A percentile compares a stretch with the other conserved stretches of the same genome.
Conservation (phyloP, 2,797 vertebrate genomes). For the Corythornis leucogaster region DNA sequence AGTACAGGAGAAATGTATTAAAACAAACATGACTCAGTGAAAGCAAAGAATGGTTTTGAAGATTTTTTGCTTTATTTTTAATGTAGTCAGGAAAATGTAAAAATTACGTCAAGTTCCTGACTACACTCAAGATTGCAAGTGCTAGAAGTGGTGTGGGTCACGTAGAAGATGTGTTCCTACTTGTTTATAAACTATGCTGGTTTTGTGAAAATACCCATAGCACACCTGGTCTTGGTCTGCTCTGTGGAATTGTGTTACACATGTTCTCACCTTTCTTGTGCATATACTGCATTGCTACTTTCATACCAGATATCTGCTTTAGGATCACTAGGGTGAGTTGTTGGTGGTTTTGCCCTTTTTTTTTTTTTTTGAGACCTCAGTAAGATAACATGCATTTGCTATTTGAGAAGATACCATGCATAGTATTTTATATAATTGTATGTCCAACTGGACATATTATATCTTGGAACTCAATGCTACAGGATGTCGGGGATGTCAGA, state of each 20-base stretch:
- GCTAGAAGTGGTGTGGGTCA: neutral
- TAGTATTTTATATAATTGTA: neutral
- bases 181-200: neutral
- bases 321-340: neutral
- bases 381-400: neutral
- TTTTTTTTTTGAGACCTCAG: neutral
- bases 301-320: neutral
- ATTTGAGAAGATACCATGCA: neutral
- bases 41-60: neutral
- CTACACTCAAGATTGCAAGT: neutral
- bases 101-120: neutral
- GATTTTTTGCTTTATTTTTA: neutral
- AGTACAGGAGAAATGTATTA: neutral
- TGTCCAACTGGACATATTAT: neutral
- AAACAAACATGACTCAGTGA: neutral
- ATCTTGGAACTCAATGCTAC: neutral
- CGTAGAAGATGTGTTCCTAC: neutral
- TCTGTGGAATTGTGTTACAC: neutral
- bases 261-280: neutral
- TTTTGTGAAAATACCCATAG: neutral
- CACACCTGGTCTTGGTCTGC: fast-evolving
- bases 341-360: neutral
- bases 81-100: neutral
- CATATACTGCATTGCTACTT: neutral
- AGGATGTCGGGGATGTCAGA: neutral